phyloP scores from a whole-genome alignment of 2,797 vertebrate species.

The Sebastes taczanowskii region DNA sequence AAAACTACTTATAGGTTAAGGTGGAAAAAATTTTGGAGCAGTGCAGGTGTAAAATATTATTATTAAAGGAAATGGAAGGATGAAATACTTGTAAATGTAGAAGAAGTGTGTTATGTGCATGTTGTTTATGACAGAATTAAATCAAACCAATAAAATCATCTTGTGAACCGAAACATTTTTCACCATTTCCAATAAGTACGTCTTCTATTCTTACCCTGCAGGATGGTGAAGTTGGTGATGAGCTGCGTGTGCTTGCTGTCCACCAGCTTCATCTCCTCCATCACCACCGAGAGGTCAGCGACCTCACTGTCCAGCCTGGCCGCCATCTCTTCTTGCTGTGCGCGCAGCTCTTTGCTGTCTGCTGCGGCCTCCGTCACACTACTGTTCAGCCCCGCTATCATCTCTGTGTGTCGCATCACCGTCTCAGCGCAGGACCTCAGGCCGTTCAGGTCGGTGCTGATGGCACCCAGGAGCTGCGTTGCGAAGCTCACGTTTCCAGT shows the following conservation, averaged over 20 bases:
- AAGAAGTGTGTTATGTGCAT: no score
- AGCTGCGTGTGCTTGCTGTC: constrained; percentile 92
- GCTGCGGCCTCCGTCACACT: constrained; percentile 87
- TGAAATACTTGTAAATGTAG: neutral
- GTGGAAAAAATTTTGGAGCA: neutral
- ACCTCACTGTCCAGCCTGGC: constrained; percentile 78
- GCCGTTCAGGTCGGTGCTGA: constrained; percentile 91
- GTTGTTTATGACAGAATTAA: neutral
- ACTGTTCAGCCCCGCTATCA: constrained; percentile 87
- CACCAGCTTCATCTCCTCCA: constrained; percentile 96
- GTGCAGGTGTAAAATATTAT: neutral
- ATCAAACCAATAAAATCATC: neutral
- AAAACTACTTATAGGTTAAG: no score
- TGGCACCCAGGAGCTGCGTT: constrained; percentile 79
- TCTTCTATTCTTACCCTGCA: constrained; percentile 73
- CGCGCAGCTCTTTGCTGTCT: constrained; percentile 86
- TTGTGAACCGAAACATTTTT: neutral
- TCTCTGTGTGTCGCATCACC: constrained; percentile 89
- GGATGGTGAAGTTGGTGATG: constrained; percentile 86
- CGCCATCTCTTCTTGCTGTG: constrained; percentile 76
- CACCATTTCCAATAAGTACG: neutral
- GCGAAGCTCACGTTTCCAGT: constrained; percentile 81
- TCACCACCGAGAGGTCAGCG: constrained; percentile 87
- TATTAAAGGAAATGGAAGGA: neutral
- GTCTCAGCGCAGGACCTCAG: constrained; percentile 93